phyloP scores from a whole-genome alignment of 2,888 invertebrate species.

The Hirtodrosophila alboralis region DNA sequence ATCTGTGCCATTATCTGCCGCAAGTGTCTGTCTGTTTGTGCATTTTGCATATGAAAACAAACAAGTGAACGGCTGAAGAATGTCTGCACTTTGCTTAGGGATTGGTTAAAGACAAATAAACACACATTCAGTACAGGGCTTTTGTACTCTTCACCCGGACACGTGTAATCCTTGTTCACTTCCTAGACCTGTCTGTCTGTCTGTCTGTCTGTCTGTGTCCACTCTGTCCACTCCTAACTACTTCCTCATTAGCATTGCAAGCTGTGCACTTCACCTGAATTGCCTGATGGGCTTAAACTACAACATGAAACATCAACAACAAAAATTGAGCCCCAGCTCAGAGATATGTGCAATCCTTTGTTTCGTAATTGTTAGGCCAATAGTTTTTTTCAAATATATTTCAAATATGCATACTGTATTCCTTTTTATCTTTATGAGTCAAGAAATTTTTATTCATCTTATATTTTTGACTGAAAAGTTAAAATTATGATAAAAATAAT shows the following conservation, averaged over 20 bases:
- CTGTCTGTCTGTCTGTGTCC: neutral
- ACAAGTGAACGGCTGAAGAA: constrained; percentile 57
- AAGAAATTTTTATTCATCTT: no score
- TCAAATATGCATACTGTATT: no score
- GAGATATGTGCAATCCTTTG: constrained; percentile 17
- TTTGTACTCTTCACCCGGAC: constrained; percentile 56
- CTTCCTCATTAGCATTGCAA: constrained; percentile 56
- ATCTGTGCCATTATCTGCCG: constrained; percentile 41
- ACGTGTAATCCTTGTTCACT: constrained; percentile 68
- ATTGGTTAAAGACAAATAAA: constrained; percentile 28
- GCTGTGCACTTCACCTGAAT: constrained; percentile 42
- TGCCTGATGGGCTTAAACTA: constrained; percentile 44
- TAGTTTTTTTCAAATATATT: neutral
- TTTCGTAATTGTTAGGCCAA: constrained; percentile 7
- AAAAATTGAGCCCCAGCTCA: constrained; percentile 2
- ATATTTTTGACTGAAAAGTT: no score
- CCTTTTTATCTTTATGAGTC: no score
- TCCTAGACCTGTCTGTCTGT: constrained; percentile 37
- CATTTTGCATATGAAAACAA: constrained; percentile 77
- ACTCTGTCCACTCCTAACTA: constrained; percentile 29
- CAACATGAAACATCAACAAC: constrained; percentile 6
- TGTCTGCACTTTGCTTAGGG: constrained; percentile 18
- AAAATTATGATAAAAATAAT: no score
- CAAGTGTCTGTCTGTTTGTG: constrained; percentile 49
- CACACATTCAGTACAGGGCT: constrained; percentile 24